Base-by-base conservation (phyloP, 1,140 invertebrate genomes). In the Coenobita brevimanus region DNA sequence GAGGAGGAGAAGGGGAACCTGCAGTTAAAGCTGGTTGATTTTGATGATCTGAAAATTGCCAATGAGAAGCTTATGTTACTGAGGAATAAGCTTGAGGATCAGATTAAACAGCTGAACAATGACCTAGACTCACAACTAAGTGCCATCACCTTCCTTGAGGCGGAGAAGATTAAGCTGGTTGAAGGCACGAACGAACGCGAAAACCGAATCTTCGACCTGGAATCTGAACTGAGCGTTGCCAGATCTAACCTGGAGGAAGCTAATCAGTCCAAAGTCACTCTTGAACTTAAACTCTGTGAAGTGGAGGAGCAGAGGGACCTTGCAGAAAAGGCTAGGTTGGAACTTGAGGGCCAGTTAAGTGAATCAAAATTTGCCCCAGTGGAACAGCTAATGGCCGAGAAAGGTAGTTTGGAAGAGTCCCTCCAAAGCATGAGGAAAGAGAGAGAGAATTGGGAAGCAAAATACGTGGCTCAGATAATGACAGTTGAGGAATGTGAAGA, bases 1-100 rank as follows among this genome's bases (percentile, higher is more conserved):
- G 97, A 98, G 93, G 97, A 97, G 92, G 97, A 97, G 93, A 98
- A 97, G 94, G 96, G 96, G 92, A 97, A 96, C 93, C 94, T 97
- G 91, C 96, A 97, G 93, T 93, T 97, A 91, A 95, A 95, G 93
- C 93, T 96, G 91, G 95, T 96, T 92, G 96, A 97, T 93, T 95
- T 95, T 94, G 96, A 96, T 92, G 95, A 96, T 46, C 71, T 90
- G 21, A 90, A 89, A 69, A 27, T 41, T 41, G 69, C 76, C 13
- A 83, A 90, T 78, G 64, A 89, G 79, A 85, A 82, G 57, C 69
- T 88, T 46, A 93, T 94, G 94, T 92, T 94, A 92, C 92, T 81
- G 93, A 93, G 91, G 90, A 94, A 88, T 89, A 93, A 86, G 94
- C 94, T 91, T 91, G 93, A 90, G 93, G 94, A 91, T 92, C 91